These are phyloP conservation scores for Macropis europaea DNA, from an alignment of 2,888 invertebrate genomes.

Conservation along the genomic window DNA sequence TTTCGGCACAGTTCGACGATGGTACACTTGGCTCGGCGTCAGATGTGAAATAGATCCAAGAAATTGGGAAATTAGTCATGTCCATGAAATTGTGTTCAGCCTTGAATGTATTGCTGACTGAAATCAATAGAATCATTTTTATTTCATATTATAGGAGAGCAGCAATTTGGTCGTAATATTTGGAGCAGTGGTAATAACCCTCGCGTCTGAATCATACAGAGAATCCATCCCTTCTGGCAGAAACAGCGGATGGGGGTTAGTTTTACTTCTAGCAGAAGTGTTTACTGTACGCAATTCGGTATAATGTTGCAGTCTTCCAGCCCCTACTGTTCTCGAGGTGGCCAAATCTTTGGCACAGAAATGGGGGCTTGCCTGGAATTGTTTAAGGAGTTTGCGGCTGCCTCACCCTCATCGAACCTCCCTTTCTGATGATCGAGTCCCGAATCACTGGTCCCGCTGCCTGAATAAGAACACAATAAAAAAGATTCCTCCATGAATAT, in stretches of 20 bases:
- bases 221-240: conserved; percentile 8
- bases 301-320: conserved; percentile 50
- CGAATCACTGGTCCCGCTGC: background rate
- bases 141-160: background rate
- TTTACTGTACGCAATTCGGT: conserved; percentile 59
- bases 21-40: conserved; percentile 25
- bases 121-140: background rate
- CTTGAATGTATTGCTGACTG: no score
- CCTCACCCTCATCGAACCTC: conserved; percentile 10
- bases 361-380: conserved; percentile 28
- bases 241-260: conserved; percentile 28
- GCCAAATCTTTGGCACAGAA: conserved; percentile 43
- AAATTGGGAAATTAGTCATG: conserved; percentile 9
- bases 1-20: conserved; percentile 13
- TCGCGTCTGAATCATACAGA: conserved; percentile 27
- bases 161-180: background rate
- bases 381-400: conserved; percentile 24
- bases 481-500: background rate
- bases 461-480: background rate
- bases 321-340: conserved; percentile 22
- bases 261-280: conserved; percentile 55
- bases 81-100: conserved; percentile 22
- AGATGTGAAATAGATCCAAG: conserved; percentile 33
- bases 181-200: conserved; percentile 20
- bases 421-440: background rate